phyloP scores from a whole-genome alignment of 2,113 vertebrate species.

The Chinchilla lanigera region DNA sequence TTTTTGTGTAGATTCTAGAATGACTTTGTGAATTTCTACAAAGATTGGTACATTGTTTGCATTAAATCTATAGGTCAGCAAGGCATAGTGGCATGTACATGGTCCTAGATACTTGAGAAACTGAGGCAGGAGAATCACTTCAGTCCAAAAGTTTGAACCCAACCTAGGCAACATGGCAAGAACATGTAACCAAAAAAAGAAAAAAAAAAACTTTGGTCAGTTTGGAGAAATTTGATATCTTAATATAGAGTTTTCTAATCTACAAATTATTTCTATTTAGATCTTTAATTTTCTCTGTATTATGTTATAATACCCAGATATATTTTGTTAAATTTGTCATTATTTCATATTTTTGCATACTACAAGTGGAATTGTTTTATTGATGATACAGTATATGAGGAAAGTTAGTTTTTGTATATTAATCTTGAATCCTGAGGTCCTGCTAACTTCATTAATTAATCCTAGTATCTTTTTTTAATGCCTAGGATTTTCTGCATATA shows the following conservation, averaged over 20 bases:
- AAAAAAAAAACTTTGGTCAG: not conserved
- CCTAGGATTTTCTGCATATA: not conserved
- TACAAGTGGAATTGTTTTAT: not conserved
- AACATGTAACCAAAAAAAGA: not conserved
- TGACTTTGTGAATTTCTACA: not conserved
- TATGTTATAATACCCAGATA: not conserved
- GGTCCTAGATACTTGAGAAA: not conserved
- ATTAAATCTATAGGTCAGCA: not conserved
- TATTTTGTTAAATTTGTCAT: not conserved
- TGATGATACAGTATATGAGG: not conserved
- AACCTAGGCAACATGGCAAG: not conserved
- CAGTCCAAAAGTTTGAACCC: not conserved
- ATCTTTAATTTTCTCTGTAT: slow-evolving; percentile 1
- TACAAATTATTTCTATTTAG: not conserved
- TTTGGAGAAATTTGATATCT: not conserved
- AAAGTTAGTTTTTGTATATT: not conserved
- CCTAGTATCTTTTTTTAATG: not conserved
- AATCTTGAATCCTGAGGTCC: not conserved
- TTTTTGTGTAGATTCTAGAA: not conserved
- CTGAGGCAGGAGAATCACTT: not conserved
- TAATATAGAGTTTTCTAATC: slow-evolving; percentile 7
- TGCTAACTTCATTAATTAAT: not conserved
- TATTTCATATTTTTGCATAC: not conserved
- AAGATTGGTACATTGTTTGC: not conserved
- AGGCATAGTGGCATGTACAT: not conserved